Evolutionary conservation across 2,888 invertebrate species (phyloP).

Genomic region (Spodoptera exigua): DNA sequence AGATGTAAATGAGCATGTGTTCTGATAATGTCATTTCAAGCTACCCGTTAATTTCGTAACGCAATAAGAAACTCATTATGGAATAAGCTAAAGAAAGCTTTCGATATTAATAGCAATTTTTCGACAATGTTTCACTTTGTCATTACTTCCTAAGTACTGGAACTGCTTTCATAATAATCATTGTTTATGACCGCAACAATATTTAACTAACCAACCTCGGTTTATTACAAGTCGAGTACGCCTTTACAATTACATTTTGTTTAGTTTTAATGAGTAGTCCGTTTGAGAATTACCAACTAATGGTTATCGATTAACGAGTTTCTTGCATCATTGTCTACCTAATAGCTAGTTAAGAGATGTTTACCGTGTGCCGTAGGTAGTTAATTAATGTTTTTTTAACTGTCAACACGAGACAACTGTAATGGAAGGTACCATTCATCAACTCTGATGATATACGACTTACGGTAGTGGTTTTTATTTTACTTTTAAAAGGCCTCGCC

Average conservation of each 20-base stretch:
- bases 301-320: conserved; percentile 59
- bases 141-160: not conserved
- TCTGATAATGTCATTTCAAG: too few relatives aligned
- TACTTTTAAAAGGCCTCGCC: conserved; percentile 42
- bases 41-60: too few relatives aligned
- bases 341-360: conserved; percentile 66
- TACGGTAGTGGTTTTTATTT: conserved; percentile 49
- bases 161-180: conserved; percentile 25
- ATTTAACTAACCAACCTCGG: conserved; percentile 21
- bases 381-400: conserved; percentile 73
- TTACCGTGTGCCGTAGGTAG: conserved; percentile 63
- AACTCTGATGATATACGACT: conserved; percentile 62
- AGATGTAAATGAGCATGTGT: too few relatives aligned
- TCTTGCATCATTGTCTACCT: conserved; percentile 59
- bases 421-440: conserved; percentile 66
- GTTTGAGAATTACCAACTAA: conserved; percentile 56
- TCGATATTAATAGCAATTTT: not conserved
- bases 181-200: conserved; percentile 21
- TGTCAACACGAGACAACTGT: conserved; percentile 68
- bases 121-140: not conserved
- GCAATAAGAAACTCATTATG: too few relatives aligned
- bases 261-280: conserved; percentile 57
- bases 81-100: not conserved
- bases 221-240: conserved; percentile 23
- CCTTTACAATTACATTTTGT: conserved; percentile 48